Percentiles rank a stretch among this genome's conserved stretches.
These are phyloP conservation scores for Lates japonicus DNA, from an alignment of 2,797 vertebrate species.

Conservation along the genomic window DNA sequence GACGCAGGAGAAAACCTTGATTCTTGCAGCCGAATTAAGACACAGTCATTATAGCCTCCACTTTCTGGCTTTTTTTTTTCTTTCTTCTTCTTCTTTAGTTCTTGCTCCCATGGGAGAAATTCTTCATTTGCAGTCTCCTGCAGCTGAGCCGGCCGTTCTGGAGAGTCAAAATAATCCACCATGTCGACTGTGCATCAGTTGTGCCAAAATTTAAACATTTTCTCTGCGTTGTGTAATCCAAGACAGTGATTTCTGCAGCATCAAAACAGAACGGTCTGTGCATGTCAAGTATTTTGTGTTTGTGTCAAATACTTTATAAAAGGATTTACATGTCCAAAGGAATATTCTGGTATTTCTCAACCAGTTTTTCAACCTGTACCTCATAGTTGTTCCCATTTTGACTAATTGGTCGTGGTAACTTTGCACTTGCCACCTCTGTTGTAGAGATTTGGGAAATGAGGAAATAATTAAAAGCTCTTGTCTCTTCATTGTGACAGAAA, in stretches of 20 bases:
- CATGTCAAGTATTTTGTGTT: conserved; percentile 40
- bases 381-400: background rate
- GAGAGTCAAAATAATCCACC: conserved; percentile 66
- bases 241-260: conserved; percentile 29
- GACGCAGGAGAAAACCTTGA: conserved; percentile 59
- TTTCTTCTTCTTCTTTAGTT: conserved; percentile 4
- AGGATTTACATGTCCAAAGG: background rate
- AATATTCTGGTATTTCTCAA: conserved; percentile 6
- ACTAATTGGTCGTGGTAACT: background rate
- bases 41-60: conserved; percentile 61
- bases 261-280: conserved; percentile 42
- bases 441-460: background rate
- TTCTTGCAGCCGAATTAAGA: conserved; percentile 68
- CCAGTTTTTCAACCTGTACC: background rate
- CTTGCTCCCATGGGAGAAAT: conserved; percentile 59
- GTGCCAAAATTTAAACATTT: conserved; percentile 52
- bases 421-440: background rate
- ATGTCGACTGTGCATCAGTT: conserved; percentile 60
- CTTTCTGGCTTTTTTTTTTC: conserved; percentile 28
- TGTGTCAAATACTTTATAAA: conserved; percentile 5
- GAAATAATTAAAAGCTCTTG: background rate
- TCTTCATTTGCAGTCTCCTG: conserved; percentile 68
- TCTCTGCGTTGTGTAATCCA: conserved; percentile 37
- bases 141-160: conserved; percentile 62
- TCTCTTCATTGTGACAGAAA: background rate